These are phyloP conservation scores for Apodemia hepburni DNA, from an alignment of 2,888 invertebrate species.

Conservation along the genomic window DNA sequence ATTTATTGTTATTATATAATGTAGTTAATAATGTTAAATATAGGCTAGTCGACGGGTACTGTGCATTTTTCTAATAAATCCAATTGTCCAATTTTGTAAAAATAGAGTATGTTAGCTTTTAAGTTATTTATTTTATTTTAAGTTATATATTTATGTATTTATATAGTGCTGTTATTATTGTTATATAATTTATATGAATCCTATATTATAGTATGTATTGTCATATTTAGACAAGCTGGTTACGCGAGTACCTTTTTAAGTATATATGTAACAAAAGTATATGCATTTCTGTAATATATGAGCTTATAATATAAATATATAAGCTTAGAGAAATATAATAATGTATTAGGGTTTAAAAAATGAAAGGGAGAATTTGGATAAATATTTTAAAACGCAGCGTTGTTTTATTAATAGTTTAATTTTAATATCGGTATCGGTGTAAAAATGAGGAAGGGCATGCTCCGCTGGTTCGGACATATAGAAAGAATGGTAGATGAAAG, in stretches of 20 bases:
- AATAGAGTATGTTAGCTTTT: constrained; percentile 41
- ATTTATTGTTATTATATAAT: constrained; percentile 33
- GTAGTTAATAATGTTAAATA: constrained; percentile 35
- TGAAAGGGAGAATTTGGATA: constrained; percentile 22
- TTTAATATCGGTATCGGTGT: no score
- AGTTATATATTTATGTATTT: constrained; percentile 37
- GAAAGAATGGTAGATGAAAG: no score
- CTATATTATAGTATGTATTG: constrained; percentile 36
- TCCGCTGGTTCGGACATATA: no score
- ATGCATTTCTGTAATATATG: constrained; percentile 22
- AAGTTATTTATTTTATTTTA: constrained; percentile 11
- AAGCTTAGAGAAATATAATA: constrained; percentile 21
- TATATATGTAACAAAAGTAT: constrained; percentile 22
- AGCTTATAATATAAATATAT: background rate
- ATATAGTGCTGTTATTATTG: constrained; percentile 54
- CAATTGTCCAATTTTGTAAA: constrained; percentile 74
- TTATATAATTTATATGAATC: constrained; percentile 37
- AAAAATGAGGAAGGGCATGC: no score
- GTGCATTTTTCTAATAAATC: constrained; percentile 60
- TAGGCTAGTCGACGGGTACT: constrained; percentile 78
- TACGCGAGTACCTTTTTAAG: constrained; percentile 73
- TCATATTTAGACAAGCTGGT: constrained; percentile 57
- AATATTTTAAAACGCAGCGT: constrained; percentile 29
- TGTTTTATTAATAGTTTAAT: constrained; percentile 27
- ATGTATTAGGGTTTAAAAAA: constrained; percentile 20